Evolutionary conservation across 2,113 vertebrate genomes (phyloP), one percentile per base, ranked within the genome.

Genomic region (Vireo altiloquus): DNA sequence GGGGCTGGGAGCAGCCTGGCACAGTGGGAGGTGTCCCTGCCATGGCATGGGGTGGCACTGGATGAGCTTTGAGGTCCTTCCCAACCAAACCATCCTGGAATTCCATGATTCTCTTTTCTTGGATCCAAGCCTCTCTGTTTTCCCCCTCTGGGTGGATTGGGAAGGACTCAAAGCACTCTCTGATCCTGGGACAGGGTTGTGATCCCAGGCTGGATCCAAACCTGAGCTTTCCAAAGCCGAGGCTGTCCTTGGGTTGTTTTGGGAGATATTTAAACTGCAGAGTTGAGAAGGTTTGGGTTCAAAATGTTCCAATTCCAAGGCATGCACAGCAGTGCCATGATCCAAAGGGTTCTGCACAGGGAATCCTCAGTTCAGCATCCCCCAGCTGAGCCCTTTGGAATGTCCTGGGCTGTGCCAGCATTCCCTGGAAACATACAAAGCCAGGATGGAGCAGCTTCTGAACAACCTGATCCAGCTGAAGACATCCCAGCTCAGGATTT

Each of bases 91-190:
- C 60, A 49, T 20, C 20, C 50, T 24, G 42, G n/a, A 28, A 65
- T 56, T 56, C 50, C n/a, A 2, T 5, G 19, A 49, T 56, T 24
- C 20, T n/a, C 2, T 16, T 75, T n/a, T 19, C 50, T 20, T 10
- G 12, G 18, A 23, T 15, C 19, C 59, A 47, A 9, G 6, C 23
- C 15, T 60, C 49, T 28, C n/a, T 39, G 18, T 15, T 64, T 18
- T 4, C 16, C 7, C 5, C 0, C 11, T 22, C 2, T 2, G 5
- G 7, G 9, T 3, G 18, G 22, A 11, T 40, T 94, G 90, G 77
- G 94, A 95, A 93, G 82, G 88, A 63, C 76, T 95, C 40, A 27
- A 87, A 65, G 83, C 91, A 83, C 6, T 20, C 13, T 13, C 35
- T 6, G 2, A 35, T 16, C 20, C 50, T 30, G 11, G 53, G 57